Percentiles rank a stretch among this genome's conserved stretches.
Conservation (phyloP, 2,888 invertebrate species). For the Pedicia rivosa region DNA sequence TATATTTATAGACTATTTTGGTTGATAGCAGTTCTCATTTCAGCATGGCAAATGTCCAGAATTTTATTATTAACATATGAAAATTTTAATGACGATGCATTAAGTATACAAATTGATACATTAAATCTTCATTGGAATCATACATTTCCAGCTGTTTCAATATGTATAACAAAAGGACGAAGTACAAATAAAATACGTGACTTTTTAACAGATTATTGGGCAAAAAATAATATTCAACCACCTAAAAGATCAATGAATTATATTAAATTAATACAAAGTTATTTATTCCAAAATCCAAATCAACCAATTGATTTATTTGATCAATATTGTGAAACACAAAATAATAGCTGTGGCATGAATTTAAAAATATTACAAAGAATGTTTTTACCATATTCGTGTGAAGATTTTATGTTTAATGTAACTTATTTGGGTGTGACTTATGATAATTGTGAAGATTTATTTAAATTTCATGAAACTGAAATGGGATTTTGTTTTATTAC, state of each 20-base stretch:
- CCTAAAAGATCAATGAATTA: neutral
- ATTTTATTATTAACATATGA: slow-evolving; percentile 7
- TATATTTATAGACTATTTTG: slow-evolving; percentile 9
- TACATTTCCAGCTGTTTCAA: slow-evolving; percentile 11
- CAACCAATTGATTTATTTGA: slow-evolving; percentile 1
- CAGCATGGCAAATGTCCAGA: slow-evolving; percentile 6
- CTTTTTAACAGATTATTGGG: slow-evolving; percentile 4
- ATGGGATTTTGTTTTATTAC: slow-evolving; percentile 20
- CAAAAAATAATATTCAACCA: neutral
- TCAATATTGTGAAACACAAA: neutral
- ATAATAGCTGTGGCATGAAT: neutral
- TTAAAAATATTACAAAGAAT: slow-evolving; percentile 6
- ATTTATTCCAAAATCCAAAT: slow-evolving; percentile 1
- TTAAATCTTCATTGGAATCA: slow-evolving; percentile 9
- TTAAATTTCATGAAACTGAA: slow-evolving; percentile 19
- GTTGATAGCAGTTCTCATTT: slow-evolving; percentile 5
- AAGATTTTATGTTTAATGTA: slow-evolving; percentile 14
- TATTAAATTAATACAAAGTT: slow-evolving; percentile 1
- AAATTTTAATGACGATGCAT: slow-evolving; percentile 6
- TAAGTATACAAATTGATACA: slow-evolving; percentile 10
- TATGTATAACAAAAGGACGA: slow-evolving; percentile 5
- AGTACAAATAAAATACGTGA: neutral
- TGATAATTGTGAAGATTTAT: slow-evolving; percentile 16
- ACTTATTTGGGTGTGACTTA: slow-evolving; percentile 12
- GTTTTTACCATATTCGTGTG: slow-evolving; percentile 17